phyloP scores from a whole-genome alignment of 2,888 invertebrate genomes.

The Eupelmus urozonus region DNA sequence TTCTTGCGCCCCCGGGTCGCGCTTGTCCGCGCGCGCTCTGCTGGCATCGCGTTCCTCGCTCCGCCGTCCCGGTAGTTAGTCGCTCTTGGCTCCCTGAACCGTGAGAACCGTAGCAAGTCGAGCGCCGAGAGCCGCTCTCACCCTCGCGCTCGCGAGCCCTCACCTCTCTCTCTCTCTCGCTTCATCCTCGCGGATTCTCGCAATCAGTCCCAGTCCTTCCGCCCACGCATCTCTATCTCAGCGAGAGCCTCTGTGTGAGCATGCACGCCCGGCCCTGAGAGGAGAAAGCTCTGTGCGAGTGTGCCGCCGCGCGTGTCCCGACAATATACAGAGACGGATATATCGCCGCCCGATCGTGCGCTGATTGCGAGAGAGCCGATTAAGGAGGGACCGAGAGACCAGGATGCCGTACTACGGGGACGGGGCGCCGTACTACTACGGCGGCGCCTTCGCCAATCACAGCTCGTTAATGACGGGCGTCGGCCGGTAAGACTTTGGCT shows the following conservation, averaged over 20 bases:
- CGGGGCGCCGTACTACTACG: constrained; percentile 71
- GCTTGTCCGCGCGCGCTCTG: too few species aligned
- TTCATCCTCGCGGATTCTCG: neutral
- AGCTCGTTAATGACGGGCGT: constrained; percentile 76
- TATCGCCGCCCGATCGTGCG: neutral
- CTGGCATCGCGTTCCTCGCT: too few species aligned
- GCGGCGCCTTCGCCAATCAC: constrained; percentile 72
- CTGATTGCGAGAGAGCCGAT: too few species aligned
- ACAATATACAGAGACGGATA: neutral
- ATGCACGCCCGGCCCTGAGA: too few species aligned
- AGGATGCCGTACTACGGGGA: constrained; percentile 75
- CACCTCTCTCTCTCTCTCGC: constrained; percentile 22
- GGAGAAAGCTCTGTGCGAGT: too few species aligned
- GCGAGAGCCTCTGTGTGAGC: too few species aligned
- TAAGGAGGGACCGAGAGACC: too few species aligned
- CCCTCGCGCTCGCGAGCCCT: constrained; percentile 59
- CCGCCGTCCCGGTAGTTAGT: too few species aligned
- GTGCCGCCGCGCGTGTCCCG: too few species aligned
- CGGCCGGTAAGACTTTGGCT: constrained; percentile 50
- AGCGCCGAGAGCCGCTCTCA: constrained; percentile 67
- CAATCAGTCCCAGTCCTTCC: neutral
- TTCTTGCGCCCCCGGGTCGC: constrained; percentile 46
- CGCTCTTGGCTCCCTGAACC: constrained; percentile 75
- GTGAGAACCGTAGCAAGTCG: constrained; percentile 74
- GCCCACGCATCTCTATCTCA: neutral